Evolutionary conservation across 2,888 invertebrate species (phyloP), one percentile per base, ranked within the genome.

Genomic region (Pseudococcus longispinus): DNA sequence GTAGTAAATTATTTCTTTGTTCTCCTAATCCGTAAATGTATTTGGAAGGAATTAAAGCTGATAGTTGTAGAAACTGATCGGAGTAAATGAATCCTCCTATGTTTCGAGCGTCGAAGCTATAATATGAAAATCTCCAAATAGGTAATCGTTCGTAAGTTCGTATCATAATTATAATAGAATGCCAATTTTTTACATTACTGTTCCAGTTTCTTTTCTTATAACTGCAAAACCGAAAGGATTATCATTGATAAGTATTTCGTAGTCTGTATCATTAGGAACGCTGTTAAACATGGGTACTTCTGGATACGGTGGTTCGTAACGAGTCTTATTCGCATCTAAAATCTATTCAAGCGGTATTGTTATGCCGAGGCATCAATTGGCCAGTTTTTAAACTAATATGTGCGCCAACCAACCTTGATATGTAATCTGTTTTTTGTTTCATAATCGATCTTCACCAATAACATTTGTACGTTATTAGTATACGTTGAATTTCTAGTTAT

Each of bases 1-100:
- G 91, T 89, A 93, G 91, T 88, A 96, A 92, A 32, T 91, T 90
- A 0, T 93, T 92, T 85, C 93, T 91, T 88, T 94, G 94, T 90
- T 95, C 95, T 0, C 96, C 96, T 32, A 96, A 90, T 0, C 96
- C 96, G 90, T 95, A 96, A 88, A 96, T 91, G 88, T 91, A 91
- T 87, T 92, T 92, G 0, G 95, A 93, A 0, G 95, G 93, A 20
- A 96, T 90, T 70, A 91, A 89, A 5, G 93, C 91, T 84, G 93
- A 93, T 8, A 96, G 90, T 91, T 96, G 96, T 0, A 95, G 89
- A 90, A 95, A 94, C 90, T 95, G 95, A 90, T 96, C 93, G 0
- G 96, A 93, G 88, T 94, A 94, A 74, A 95, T 94, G 87, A 96
- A 92, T 0, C 94, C 95, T 82, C 94, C 94, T 37, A 94, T 91